Evolutionary conservation across 2,113 vertebrate genomes (phyloP).

Genomic region (Thunnus thynnus): DNA sequence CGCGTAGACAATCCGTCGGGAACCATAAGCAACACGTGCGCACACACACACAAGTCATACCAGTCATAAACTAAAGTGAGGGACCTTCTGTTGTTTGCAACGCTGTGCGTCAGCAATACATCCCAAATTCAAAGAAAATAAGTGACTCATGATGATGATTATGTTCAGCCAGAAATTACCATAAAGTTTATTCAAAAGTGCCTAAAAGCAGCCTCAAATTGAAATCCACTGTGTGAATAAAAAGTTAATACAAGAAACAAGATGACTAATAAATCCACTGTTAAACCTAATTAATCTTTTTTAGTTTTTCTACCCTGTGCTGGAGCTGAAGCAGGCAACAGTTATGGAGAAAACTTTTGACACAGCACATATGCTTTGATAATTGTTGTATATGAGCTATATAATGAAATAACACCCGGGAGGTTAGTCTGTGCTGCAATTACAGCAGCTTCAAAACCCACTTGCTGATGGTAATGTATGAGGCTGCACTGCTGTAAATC

Average conservation of each 20-base stretch:
- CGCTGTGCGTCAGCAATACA: not conserved
- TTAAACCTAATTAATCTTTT: not conserved
- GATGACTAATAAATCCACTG: not conserved
- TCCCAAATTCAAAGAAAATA: conserved; percentile 7
- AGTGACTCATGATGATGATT: conserved; percentile 2
- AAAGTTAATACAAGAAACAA: not conserved
- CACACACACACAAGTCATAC: not conserved
- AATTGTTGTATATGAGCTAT: conserved; percentile 27
- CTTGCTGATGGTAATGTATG: conserved; percentile 32
- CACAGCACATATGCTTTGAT: conserved; percentile 4
- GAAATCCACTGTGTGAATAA: not conserved
- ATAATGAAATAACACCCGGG: conserved; percentile 20
- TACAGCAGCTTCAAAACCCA: conserved; percentile 27
- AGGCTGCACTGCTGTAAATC: conserved; percentile 34
- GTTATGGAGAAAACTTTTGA: conserved; percentile 32
- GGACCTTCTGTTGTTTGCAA: conserved; percentile 27
- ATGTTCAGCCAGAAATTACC: not conserved
- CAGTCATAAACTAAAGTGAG: conserved; percentile 3
- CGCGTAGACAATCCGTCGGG: not conserved
- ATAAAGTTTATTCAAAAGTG: not conserved
- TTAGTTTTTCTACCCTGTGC: not conserved
- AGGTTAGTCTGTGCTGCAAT: conserved; percentile 16
- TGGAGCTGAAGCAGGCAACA: not conserved
- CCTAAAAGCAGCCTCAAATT: not conserved
- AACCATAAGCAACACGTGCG: not conserved